Conservation (phyloP, 2,113 vertebrate genomes). For the Chloropsis cyanopogon region DNA sequence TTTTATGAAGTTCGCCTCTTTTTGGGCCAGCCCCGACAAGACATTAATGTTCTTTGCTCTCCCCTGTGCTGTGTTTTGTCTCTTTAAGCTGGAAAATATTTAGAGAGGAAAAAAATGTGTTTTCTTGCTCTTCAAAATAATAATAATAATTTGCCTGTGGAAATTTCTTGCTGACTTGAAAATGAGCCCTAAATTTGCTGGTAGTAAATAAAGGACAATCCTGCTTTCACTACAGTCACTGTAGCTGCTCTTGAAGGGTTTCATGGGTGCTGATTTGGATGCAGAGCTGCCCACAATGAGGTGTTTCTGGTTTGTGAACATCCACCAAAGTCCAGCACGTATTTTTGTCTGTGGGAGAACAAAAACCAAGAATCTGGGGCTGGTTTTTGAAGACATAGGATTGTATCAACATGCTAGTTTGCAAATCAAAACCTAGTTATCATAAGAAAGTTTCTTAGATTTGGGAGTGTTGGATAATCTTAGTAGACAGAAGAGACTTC, state of each 20-base stretch:
- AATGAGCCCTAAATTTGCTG: slow-evolving; percentile 30
- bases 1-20: slow-evolving; percentile 39
- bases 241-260: not conserved
- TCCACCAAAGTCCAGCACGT: not conserved
- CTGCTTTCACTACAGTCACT: not conserved
- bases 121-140: slow-evolving; percentile 14
- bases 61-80: not conserved
- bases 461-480: not conserved
- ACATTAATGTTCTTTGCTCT: not conserved
- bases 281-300: not conserved
- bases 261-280: not conserved
- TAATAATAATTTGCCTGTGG: slow-evolving; percentile 13
- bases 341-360: not conserved
- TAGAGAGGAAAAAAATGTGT: not conserved
- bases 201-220: not conserved
- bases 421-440: not conserved
- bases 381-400: rapidly evolving
- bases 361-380: not conserved
- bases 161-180: slow-evolving; percentile 8
- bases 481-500: not conserved
- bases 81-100: slow-evolving; percentile 10
- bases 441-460: not conserved
- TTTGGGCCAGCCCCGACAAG: not conserved
- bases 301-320: not conserved
- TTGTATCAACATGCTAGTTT: not conserved